Conservation (phyloP, 2,113 vertebrate genomes). For the Bucco capensis region DNA sequence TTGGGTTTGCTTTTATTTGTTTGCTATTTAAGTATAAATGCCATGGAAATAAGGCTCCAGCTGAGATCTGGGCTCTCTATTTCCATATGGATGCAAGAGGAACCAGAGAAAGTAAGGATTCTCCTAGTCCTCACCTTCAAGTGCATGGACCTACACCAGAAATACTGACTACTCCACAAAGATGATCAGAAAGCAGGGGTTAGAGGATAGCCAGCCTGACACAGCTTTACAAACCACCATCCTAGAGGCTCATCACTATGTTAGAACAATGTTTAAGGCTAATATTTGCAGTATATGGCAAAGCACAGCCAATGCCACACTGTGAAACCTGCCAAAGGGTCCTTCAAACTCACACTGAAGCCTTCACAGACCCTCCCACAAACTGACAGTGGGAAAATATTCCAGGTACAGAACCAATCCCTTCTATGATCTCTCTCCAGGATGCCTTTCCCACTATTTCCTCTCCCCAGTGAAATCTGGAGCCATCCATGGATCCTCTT, state of each 20-base stretch:
- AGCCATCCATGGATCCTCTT: neutral
- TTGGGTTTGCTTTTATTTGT: neutral
- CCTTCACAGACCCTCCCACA: fast-evolving
- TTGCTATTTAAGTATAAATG: neutral
- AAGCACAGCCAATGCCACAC: neutral
- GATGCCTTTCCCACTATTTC: neutral
- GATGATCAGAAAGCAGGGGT: neutral
- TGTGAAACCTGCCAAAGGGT: fast-evolving
- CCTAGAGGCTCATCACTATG: too few species aligned
- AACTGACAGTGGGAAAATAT: neutral
- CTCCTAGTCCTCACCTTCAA: neutral
- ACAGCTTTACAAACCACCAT: too few species aligned
- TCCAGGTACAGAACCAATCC: neutral
- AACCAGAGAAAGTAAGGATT: neutral
- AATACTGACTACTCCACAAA: neutral
- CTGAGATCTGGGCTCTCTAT: neutral
- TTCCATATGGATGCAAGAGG: neutral
- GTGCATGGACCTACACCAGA: neutral
- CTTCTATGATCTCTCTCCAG: neutral
- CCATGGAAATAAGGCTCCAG: neutral
- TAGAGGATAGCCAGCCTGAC: neutral
- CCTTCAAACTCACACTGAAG: fast-evolving
- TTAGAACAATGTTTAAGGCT: neutral
- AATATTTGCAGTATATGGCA: fast-evolving
- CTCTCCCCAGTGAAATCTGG: neutral